phyloP scores from a whole-genome alignment of 2,797 vertebrate species.

The Carduelis carduelis region DNA sequence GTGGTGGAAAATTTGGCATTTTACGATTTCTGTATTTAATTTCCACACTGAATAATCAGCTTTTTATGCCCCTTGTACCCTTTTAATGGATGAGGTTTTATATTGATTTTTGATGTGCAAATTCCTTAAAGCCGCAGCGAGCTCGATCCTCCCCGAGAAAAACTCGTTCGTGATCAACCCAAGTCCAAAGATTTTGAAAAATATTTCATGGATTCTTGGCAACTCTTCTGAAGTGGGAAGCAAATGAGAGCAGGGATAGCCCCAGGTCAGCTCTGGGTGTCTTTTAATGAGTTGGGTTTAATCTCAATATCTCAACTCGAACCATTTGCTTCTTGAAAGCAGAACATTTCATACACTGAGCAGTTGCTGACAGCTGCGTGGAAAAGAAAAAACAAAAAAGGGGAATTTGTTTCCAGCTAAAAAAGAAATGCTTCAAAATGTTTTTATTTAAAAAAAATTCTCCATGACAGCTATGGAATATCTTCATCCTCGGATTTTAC shows the following conservation, averaged over 20 bases:
- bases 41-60: neutral
- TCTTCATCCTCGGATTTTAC: neutral
- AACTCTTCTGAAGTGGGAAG: neutral
- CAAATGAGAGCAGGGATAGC: neutral
- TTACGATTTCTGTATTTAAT: neutral
- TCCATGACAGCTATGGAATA: neutral
- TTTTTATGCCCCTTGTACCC: neutral
- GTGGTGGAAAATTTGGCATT: neutral
- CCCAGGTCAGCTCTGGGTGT: neutral
- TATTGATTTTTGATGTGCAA: neutral
- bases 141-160: neutral
- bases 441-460: neutral
- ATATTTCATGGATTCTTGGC: neutral
- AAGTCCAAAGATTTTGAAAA: neutral
- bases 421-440: neutral
- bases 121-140: neutral
- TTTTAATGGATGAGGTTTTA: neutral
- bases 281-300: neutral
- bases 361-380: neutral
- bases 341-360: neutral
- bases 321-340: neutral
- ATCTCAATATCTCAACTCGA: neutral
- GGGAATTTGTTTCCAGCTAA: neutral
- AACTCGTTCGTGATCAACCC: neutral
- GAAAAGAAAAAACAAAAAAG: neutral